A percentile compares a stretch with the other conserved stretches of the same genome.
Evolutionary conservation across 2,113 vertebrate genomes (phyloP).

Genomic region (Phoxinus phoxinus): DNA sequence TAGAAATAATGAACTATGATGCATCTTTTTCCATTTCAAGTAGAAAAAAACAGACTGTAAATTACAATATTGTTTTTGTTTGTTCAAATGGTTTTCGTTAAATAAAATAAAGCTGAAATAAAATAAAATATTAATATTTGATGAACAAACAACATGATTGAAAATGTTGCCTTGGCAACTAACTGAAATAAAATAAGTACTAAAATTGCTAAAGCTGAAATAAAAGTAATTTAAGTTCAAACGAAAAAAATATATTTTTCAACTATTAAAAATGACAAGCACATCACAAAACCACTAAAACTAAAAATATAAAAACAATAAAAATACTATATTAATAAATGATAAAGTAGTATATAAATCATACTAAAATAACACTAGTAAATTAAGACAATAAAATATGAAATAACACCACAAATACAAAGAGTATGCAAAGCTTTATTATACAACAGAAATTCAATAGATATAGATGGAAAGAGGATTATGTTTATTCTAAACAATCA

Average conservation of each 20-base stretch:
- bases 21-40: background rate
- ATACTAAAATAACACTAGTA: background rate
- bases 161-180: background rate
- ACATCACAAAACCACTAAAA: too few species aligned
- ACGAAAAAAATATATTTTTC: too few species aligned
- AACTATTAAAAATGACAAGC: too few species aligned
- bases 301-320: too few species aligned
- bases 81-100: too few species aligned
- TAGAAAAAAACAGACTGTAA: background rate
- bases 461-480: background rate
- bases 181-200: background rate
- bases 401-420: background rate
- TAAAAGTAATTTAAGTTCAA: too few species aligned
- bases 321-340: too few species aligned
- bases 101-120: background rate
- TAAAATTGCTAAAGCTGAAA: background rate
- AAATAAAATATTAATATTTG: background rate
- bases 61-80: background rate
- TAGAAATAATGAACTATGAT: background rate
- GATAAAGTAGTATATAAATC: too few species aligned
- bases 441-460: background rate
- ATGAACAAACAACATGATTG: background rate
- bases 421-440: too few species aligned
- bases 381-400: background rate
- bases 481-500: conserved; percentile 15